Conservation (phyloP, 2,797 vertebrate species). For the Brachyalestes nurse region DNA sequence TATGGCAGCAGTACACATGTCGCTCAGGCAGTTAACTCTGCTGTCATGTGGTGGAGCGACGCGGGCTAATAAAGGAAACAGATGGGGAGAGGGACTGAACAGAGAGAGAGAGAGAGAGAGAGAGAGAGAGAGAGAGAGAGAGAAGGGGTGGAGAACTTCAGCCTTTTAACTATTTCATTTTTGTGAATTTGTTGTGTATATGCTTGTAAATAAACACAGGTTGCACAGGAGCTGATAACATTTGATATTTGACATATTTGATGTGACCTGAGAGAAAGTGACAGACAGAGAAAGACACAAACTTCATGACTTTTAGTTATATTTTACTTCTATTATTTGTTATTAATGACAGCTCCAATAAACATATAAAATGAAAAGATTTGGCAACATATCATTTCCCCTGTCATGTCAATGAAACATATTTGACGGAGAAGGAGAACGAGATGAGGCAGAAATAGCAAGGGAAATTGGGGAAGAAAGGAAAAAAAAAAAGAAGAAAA, state of each 20-base stretch:
- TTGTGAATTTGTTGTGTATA: background rate
- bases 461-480: background rate
- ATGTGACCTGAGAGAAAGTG: background rate
- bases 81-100: constrained; percentile 22
- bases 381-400: too few relatives aligned
- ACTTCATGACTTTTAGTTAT: background rate
- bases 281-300: background rate
- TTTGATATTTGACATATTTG: background rate
- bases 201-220: background rate
- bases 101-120: constrained; percentile 1
- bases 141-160: background rate
- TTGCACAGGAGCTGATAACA: background rate
- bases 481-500: background rate
- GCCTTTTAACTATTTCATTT: background rate
- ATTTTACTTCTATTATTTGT: background rate
- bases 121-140: constrained; percentile 5
- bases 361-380: too few relatives aligned
- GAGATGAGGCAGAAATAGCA: background rate
- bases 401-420: too few relatives aligned
- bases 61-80: constrained; percentile 44
- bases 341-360: background rate
- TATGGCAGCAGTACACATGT: constrained; percentile 68
- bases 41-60: constrained; percentile 47
- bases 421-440: background rate
- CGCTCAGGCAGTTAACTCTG: constrained; percentile 42